phyloP scores from a whole-genome alignment of 1,140 invertebrate species.

The Portunus trituberculatus region DNA sequence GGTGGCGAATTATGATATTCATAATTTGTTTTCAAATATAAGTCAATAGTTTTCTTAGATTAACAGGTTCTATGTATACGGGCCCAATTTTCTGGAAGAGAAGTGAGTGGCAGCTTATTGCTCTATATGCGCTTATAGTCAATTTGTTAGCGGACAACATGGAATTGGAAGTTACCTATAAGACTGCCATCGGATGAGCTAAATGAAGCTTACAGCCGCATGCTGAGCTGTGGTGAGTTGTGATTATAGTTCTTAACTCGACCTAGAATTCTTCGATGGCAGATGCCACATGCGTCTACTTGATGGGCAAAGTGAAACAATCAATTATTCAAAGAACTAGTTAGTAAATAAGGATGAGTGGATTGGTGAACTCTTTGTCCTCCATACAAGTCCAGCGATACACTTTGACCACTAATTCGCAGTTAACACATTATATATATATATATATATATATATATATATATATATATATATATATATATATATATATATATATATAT shows the following conservation, averaged over 20 bases:
- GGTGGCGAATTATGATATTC: neutral
- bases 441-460: no score
- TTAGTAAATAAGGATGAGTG: no score
- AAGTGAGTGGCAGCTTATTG: no score
- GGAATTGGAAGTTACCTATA: neutral
- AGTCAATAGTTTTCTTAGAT: neutral
- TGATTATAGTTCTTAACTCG: neutral
- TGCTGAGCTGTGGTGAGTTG: neutral
- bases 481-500: no score
- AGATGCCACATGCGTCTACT: neutral
- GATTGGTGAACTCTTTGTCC: no score
- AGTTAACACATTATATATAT: no score
- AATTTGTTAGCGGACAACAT: neutral
- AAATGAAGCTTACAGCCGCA: neutral
- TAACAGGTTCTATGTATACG: no score
- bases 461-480: no score
- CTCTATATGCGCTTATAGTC: neutral
- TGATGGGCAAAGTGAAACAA: neutral
- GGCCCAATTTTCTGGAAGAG: neutral
- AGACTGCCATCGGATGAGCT: neutral
- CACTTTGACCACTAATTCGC: no score
- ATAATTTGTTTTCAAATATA: neutral
- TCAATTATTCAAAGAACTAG: no score
- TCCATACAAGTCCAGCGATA: no score
- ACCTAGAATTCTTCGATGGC: neutral